Conservation (phyloP, 2,888 invertebrate species). For the Ommatoiulus sabulosus region DNA sequence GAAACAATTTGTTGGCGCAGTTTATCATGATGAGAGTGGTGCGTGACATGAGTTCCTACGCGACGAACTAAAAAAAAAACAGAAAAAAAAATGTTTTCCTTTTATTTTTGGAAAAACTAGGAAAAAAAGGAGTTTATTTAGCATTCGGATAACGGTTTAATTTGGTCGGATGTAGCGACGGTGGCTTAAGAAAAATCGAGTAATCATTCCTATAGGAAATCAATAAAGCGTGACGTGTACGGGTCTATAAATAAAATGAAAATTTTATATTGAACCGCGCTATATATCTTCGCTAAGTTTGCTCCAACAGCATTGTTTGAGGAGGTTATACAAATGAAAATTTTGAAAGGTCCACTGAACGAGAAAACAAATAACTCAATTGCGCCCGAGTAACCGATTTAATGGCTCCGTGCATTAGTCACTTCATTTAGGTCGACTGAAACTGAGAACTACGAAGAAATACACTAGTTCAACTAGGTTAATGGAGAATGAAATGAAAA, state of each 20-base stretch:
- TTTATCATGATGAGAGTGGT: conserved; percentile 48
- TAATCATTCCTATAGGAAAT: neutral
- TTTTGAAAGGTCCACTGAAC: neutral
- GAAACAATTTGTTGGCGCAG: conserved; percentile 46
- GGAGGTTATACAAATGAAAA: conserved; percentile 12
- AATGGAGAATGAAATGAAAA: neutral
- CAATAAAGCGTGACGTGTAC: conserved; percentile 24
- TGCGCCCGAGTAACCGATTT: neutral
- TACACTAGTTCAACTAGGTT: neutral
- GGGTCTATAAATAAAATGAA: conserved; percentile 23
- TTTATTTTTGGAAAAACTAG: neutral
- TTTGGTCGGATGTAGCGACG: neutral
- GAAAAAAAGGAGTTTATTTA: conserved; percentile 30
- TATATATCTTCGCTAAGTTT: neutral
- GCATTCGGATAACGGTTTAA: conserved; percentile 38
- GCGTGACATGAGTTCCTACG: conserved; percentile 31
- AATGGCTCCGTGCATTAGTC: neutral
- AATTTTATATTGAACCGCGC: neutral
- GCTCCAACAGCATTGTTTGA: neutral
- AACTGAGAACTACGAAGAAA: neutral
- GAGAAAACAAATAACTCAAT: conserved; percentile 21
- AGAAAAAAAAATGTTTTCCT: neutral
- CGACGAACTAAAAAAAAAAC: too few species aligned
- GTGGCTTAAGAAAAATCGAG: neutral
- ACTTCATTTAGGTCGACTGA: conserved; percentile 2